These are phyloP conservation scores for Ibidorhyncha struthersii DNA, from an alignment of 2,113 vertebrate genomes.

Conservation along the genomic window DNA sequence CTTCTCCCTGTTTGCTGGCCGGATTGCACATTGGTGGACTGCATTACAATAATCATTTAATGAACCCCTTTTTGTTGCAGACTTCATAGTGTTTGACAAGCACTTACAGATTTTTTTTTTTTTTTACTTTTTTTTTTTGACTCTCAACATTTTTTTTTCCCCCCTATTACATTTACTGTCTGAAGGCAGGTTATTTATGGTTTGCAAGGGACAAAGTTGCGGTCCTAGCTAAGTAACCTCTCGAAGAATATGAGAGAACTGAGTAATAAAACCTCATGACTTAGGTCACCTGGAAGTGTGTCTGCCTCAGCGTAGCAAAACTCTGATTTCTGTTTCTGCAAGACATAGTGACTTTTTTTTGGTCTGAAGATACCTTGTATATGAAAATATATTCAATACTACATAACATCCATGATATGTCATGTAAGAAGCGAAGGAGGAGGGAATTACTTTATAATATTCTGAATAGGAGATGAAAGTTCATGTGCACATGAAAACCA, in stretches of 20 bases:
- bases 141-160: too few species aligned
- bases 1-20: neutral
- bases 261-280: neutral
- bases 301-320: neutral
- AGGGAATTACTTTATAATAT: neutral
- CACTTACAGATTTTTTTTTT: neutral
- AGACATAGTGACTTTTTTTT: neutral
- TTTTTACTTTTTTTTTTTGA: neutral
- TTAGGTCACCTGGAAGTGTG: neutral
- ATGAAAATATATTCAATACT: neutral
- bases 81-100: neutral
- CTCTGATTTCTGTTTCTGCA: neutral
- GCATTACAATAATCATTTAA: neutral
- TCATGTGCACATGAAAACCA: neutral
- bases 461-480: neutral
- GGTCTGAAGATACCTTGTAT: neutral
- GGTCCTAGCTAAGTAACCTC: neutral
- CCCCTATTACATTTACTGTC: too few species aligned
- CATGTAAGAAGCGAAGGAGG: neutral
- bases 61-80: neutral
- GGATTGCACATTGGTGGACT: neutral
- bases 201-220: neutral
- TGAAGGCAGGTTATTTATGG: neutral
- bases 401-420: neutral
- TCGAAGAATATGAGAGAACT: neutral